Conservation (phyloP, 2,113 vertebrate species). For the Rattus norvegicus region GRCr8 NC_086019.1:147409001-147409500, state of each 20-base stretch:
- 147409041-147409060: not conserved
- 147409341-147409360: rapidly evolving
- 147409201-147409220: not conserved
- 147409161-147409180: not conserved
- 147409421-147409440: not conserved
- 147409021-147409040: not conserved
- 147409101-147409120: no score
- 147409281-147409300: rapidly evolving
- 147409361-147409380: rapidly evolving
- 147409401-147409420: rapidly evolving
- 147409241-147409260: not conserved
- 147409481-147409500: not conserved
- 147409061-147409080: not conserved
- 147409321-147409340: rapidly evolving
- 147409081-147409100: no score
- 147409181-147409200: not conserved
- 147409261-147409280: not conserved
- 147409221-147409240: not conserved
- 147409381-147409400: rapidly evolving
- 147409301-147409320: not conserved
- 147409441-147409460: not conserved
- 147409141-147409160: not conserved
- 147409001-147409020: not conserved
- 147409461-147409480: rapidly evolving
- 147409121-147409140: no score